Conservation (phyloP, 2,113 vertebrate genomes). For the Chloropsis cyanopogon region DNA sequence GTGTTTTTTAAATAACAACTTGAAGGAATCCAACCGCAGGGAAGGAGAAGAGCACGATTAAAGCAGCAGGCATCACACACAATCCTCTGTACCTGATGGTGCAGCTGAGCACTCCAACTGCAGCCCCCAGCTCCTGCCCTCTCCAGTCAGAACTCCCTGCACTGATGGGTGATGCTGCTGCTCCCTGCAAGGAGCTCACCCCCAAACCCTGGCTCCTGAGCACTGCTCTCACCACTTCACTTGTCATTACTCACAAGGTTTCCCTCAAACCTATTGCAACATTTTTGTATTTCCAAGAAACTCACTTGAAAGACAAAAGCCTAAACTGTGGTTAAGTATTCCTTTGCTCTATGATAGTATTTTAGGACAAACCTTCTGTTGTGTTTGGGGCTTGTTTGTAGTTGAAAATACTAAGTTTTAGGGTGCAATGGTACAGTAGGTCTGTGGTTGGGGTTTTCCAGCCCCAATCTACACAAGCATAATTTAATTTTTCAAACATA, state of each 20-base stretch:
- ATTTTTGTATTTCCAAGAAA: background rate
- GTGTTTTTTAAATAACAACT: background rate
- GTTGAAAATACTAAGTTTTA: background rate
- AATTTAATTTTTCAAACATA: background rate
- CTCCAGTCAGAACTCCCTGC: background rate
- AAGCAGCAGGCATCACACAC: background rate
- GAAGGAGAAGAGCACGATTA: background rate
- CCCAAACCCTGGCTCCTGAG: background rate
- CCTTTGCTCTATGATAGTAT: background rate
- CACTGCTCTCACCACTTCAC: background rate
- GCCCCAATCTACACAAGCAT: fast-evolving
- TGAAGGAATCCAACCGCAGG: background rate
- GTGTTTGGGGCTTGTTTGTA: background rate
- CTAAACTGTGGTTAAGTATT: background rate
- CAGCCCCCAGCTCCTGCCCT: background rate
- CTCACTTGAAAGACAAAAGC: background rate
- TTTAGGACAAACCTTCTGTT: background rate
- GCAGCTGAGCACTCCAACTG: background rate
- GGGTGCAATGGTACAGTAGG: background rate
- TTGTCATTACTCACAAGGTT: background rate
- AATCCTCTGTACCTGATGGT: background rate
- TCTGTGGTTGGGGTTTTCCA: background rate
- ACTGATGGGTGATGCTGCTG: fast-evolving
- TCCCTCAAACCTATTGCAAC: background rate
- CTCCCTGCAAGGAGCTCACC: background rate